Base-by-base conservation (phyloP, 2,888 invertebrate species). In the Caenorhabditis doughertyi region DNA sequence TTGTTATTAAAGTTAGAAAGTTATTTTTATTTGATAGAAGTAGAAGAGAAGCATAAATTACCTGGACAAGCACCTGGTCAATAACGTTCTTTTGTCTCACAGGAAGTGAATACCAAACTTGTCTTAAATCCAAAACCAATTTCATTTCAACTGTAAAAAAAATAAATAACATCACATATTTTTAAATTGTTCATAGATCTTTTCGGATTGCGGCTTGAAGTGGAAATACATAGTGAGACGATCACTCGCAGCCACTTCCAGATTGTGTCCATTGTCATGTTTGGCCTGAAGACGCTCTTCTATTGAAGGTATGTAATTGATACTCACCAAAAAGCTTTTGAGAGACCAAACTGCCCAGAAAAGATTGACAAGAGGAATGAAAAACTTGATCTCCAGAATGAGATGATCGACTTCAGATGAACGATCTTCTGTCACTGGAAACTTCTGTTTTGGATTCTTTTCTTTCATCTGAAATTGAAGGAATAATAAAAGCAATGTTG, bases 311-410 rank as follows among this genome's bases (percentile, higher is more conserved):
- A n/a, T n/a, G n/a, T n/a, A n/a, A n/a, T n/a, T n/a, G 11, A 18
- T 35, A 51, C 51, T 29, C n/a, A 53, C 32, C 53, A 56, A 25
- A 35, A 49, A 29, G 16, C 53, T 49, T 42, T 53, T 39, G 2
- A 80, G 27, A 4, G 80, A 73, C 80, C 80, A 80, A 16, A 73
- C 55, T 16, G 73, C 73, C 67, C 68, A 80, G 47, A 73, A 68
- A 23, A 80, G 25, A 27, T 80, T 80, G 18, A 55, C 64, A 1
- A 80, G n/a, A n/a, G 80, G 68, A 35, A 39, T 49, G 55, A 80
- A 80, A 49, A 80, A 80, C 18, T 53, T 32, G 49, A 56, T 58
- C 21, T 80, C 73, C 25, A 25, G 3, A 16, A 73, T 51, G 13
- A 80, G 51, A 7, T 18, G 18, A 5, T 60, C 60, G 2, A 70